phyloP scores from a whole-genome alignment of 2,888 invertebrate species.

The Drosophila meridiana region DNA sequence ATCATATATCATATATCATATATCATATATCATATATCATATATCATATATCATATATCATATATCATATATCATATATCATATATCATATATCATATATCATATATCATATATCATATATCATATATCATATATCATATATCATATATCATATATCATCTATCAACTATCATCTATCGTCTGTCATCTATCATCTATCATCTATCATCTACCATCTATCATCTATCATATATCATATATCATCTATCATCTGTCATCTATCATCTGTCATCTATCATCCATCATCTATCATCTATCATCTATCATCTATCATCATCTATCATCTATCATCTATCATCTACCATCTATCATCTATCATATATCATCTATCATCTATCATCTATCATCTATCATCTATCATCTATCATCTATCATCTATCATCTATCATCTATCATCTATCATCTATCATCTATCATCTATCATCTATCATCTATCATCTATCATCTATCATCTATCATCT shows the following conservation, averaged over 20 bases:
- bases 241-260: not conserved
- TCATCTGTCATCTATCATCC: not conserved
- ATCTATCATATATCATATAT: not conserved
- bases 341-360: not conserved
- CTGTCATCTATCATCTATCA: not conserved
- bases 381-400: not conserved
- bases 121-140: not conserved
- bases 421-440: not conserved
- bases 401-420: not conserved
- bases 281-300: not conserved
- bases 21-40: not conserved
- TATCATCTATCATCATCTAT: not conserved
- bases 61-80: not conserved
- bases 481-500: not conserved
- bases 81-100: not conserved
- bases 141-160: not conserved
- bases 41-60: not conserved
- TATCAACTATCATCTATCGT: not conserved
- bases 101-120: not conserved
- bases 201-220: not conserved
- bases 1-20: not conserved
- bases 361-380: not conserved
- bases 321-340: not conserved
- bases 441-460: not conserved
- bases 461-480: not conserved